phyloP scores from a whole-genome alignment of 2,113 vertebrate genomes.

The Sciurus niger region DNA sequence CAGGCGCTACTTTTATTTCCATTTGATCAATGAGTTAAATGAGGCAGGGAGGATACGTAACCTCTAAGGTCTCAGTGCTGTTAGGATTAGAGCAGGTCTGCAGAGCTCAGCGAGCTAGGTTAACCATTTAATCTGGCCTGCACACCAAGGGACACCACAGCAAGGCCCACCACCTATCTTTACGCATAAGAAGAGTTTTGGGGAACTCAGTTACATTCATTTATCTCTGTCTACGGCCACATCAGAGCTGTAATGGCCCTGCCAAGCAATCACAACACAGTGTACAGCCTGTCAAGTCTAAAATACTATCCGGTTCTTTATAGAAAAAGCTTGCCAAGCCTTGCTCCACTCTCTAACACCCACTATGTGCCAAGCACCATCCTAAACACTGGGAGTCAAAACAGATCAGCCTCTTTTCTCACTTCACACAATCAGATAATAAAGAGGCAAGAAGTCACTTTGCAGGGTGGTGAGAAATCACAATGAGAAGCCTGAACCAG shows the following conservation, averaged over 20 bases:
- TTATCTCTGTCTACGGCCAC: background rate
- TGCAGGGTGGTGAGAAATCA: background rate
- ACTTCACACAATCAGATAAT: background rate
- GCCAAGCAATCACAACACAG: background rate
- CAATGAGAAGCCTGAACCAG: background rate
- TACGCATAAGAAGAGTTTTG: background rate
- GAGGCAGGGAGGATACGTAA: background rate
- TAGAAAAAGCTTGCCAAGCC: background rate
- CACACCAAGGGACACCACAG: background rate
- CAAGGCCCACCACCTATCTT: background rate
- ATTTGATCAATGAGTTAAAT: background rate
- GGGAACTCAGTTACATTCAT: background rate
- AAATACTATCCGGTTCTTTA: background rate
- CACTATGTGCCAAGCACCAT: background rate
- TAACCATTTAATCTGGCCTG: too few species aligned
- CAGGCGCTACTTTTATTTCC: background rate
- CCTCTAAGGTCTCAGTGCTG: background rate
- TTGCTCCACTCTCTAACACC: background rate
- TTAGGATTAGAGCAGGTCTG: background rate
- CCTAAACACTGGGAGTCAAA: too few species aligned
- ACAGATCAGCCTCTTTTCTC: background rate
- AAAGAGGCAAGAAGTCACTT: background rate
- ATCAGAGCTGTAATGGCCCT: accelerated
- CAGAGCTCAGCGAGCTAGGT: too few species aligned
- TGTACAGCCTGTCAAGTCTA: background rate